Base-by-base conservation (phyloP, 2,888 invertebrate genomes). In the Clunio marinus region DNA sequence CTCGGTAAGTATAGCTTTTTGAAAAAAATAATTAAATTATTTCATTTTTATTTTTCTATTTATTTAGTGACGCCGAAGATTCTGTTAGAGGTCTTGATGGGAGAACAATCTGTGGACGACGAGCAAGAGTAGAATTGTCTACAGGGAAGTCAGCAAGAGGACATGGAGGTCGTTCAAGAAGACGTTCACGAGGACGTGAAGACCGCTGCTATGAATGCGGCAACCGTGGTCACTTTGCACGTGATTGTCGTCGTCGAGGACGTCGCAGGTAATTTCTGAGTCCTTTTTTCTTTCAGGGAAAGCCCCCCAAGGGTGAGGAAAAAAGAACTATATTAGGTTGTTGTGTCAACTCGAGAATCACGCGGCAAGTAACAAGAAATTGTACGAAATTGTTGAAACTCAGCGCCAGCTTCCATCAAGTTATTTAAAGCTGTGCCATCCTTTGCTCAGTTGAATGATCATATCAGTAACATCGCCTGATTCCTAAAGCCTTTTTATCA, bases 191-290 rank as follows among this genome's bases (percentile, higher is more conserved):
- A 5, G 68, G 71, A 55, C 70, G 72, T 1, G 73, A 73, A 8
- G 95, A 95, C 80, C 87, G 92, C 70, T 96, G 96, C 79, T 96
- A 95, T 76, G 94, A 95, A 76, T 96, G 96, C 79, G 95, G 95
- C 37, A 93, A 93, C 74, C 83, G 93, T 71, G 96, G 96, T 7
- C 95, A 96, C 77, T 95, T 94, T 78, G 95, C 95, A 65, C 84
- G 95, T 72, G 93, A 96, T 77, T 95, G 96, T 78, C 85, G 87
- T 69, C 83, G 89, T 71, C 86, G 89, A 74, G 81, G 83, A 72
- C 77, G 81, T 69, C 82, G 86, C 72, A 84, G 86, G 78, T 81
- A 76, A 75, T 75, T 74, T 60, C n/a, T 20, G 2, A 8, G 51
- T 22, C 51, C 22, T 22, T 3, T 5, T 51, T 17, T 51, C 22